Evolutionary conservation across 2,888 invertebrate species (phyloP), one percentile per base, ranked within the genome.

Genomic region (Acanthosepion esculentum): DNA sequence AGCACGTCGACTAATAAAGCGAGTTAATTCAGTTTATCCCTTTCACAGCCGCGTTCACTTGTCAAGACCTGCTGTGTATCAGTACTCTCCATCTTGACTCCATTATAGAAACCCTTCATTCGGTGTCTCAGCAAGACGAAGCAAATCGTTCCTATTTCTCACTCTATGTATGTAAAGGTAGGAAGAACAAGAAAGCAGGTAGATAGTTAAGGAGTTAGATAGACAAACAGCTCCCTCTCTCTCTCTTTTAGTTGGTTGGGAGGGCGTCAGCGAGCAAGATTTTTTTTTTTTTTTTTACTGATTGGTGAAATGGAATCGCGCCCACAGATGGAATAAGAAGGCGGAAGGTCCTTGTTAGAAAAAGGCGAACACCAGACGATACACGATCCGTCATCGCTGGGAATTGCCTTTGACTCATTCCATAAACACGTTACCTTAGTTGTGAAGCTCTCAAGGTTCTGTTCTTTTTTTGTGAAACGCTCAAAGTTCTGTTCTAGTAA

Each of bases 41-140:
- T 33, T 78, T 78, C 78, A 78, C 78, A 33, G n/a, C 78, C 78
- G 78, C 78, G 78, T 78, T 78, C 78, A 78, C 78, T n/a, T n/a
- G 78, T 78, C 78, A 15, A 78, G 78, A 78, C 78, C 2, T 23
- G 78, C n/a, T 15, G 78, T 33, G 78, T n/a, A 78, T 78, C 78
- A 78, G 78, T 33, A 12, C 1, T 12, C n/a, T n/a, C n/a, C 78
- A 78, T 78, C 78, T n/a, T 33, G n/a, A n/a, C 78, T n/a, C 78
- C 59, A 26, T 59, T 59, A 59, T 59, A 59, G 59, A 23, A 59
- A 3, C 59, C 59, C 59, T 59, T 20, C 20, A 6, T 59, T 15
- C 23, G 59, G n/a, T n/a, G n/a, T 78, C 33, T 78, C 12, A n/a
- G 15, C n/a, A 78, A n/a, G 10, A 78, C n/a, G 12, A 78, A n/a